phyloP scores from a whole-genome alignment of 92 coral and sea anemone genomes.

The Actinostola sp. region DNA sequence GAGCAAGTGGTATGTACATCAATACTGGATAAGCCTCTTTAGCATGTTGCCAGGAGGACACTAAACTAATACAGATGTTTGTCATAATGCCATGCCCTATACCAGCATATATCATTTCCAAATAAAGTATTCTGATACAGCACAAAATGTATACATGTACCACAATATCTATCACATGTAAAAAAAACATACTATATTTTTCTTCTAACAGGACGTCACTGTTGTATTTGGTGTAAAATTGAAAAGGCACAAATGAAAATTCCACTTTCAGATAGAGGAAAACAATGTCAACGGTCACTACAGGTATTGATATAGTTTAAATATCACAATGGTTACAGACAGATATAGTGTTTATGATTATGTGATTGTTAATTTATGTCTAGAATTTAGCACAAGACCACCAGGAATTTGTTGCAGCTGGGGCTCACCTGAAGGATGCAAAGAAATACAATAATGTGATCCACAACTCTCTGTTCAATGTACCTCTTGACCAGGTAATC shows the following conservation, averaged over 20 bases:
- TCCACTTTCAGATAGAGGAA: too few species aligned
- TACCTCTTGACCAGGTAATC: not conserved
- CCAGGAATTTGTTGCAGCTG: not conserved
- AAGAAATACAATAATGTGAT: slow-evolving; percentile 5
- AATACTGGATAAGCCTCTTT: not conserved
- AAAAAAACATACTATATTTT: not conserved
- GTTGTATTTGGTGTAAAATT: not conserved
- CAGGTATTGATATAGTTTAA: too few species aligned
- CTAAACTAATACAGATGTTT: not conserved
- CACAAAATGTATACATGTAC: too few species aligned
- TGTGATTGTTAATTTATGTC: not conserved
- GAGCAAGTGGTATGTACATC: slow-evolving; percentile 33
- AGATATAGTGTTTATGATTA: not conserved
- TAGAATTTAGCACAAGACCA: too few species aligned
- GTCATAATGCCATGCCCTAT: not conserved
- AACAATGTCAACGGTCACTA: too few species aligned
- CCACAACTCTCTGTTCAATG: not conserved
- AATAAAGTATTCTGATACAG: too few species aligned
- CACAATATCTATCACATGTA: too few species aligned
- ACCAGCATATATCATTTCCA: too few species aligned
- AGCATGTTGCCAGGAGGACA: too few species aligned
- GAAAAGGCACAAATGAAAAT: not conserved
- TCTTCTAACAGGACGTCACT: slow-evolving; percentile 1
- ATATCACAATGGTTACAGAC: not conserved
- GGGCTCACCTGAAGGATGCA: not conserved